Evolutionary conservation across 2,888 invertebrate genomes (phyloP).

Genomic region (Epirrhoe tristata): DNA sequence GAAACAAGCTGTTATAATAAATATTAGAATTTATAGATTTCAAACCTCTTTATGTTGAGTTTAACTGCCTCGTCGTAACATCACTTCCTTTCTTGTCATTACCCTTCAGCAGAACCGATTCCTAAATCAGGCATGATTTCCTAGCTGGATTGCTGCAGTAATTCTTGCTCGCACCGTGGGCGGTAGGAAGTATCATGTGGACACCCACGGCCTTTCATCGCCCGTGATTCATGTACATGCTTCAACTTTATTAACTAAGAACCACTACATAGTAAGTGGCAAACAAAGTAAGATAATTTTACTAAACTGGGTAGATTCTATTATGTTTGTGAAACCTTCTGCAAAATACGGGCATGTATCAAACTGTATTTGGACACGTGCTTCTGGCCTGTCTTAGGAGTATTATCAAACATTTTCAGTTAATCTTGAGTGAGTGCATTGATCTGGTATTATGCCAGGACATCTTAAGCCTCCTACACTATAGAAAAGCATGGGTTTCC

Average conservation of each 20-base stretch:
- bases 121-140: constrained; percentile 46
- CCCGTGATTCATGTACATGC: constrained; percentile 71
- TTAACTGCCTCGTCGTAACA: neutral
- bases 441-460: too few relatives aligned
- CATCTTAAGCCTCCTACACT: too few relatives aligned
- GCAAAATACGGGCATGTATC: too few relatives aligned
- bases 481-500: too few relatives aligned
- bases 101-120: constrained; percentile 31
- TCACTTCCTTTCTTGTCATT: constrained; percentile 14
- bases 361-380: too few relatives aligned
- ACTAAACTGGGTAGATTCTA: neutral
- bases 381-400: too few relatives aligned
- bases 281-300: constrained; percentile 2
- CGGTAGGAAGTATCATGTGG: constrained; percentile 74
- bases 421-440: too few relatives aligned
- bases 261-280: constrained; percentile 16
- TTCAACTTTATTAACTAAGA: constrained; percentile 52
- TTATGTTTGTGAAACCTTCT: too few relatives aligned
- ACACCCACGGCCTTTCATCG: constrained; percentile 80
- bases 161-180: constrained; percentile 64
- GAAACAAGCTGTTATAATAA: too few relatives aligned
- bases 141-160: constrained; percentile 49
- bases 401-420: too few relatives aligned
- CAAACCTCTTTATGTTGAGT: neutral
- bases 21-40: neutral